Base-by-base conservation (phyloP, 2,797 vertebrate species). In the Thalassophryne amazonica region DNA sequence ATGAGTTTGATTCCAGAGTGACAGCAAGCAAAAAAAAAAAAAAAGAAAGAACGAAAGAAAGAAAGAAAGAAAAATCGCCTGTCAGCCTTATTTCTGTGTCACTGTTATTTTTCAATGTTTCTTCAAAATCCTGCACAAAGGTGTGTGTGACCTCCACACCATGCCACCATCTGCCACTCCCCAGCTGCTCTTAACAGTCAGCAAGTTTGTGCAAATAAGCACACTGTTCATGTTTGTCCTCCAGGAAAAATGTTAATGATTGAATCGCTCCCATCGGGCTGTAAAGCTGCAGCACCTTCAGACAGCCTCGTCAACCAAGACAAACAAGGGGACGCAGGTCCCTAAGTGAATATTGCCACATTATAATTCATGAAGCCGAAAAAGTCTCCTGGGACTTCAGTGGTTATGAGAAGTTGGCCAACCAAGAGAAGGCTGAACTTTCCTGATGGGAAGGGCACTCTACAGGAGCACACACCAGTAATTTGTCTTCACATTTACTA, bases 241-340 rank as follows among this genome's bases (percentile, higher is more conserved):
- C 36, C 39, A 53, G 68, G 43, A 76, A 35, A n/a, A 34, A 53
- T 23, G 46, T 75, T 73, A 80, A 76, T 67, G 47, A 62, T 52
- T 75, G 4, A 3, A 60, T 69, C 63, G 33, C 36, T 76, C 77
- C 66, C 69, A 11, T 23, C 15, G 69, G 75, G 60, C 23, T 19
- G 32, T 29, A 54, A 72, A 60, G 52, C 54, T 61, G 51, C 32
- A 60, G 73, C 65, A 73, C 71, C 41, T 48, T 66, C 49, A 69
- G 52, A 76, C 74, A 71, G 64, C 55, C 45, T 68, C 65, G 59
- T 60, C 62, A 81, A 65, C 64, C 53, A 69, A 69, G 75, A 84
- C 49, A 74, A 79, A 85, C 60, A 60, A 80, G 50, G 46, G 24
- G 31, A 36, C 28, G 2, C 13, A 35, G 62, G 35, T 40, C 32